A percentile compares a stretch with the other conserved stretches of the same genome.
Evolutionary conservation across 2,797 vertebrate genomes (phyloP).

Genomic region (Halcyon chelicuti): DNA sequence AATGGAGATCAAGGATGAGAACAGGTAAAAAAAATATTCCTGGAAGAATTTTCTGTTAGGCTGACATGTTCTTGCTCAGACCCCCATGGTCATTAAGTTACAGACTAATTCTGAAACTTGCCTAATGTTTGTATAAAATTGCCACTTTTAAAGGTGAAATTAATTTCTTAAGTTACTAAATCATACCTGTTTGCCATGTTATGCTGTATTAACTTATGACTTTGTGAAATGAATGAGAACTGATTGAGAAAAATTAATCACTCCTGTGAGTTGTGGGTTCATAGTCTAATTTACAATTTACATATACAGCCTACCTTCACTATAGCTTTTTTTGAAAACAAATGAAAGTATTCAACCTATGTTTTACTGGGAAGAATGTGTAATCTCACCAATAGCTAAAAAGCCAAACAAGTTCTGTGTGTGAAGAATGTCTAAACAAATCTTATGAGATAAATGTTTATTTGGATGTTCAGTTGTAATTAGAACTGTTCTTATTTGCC

Average conservation of each 20-base stretch:
- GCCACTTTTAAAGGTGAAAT: background rate
- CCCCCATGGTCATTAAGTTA: background rate
- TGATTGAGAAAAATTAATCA: background rate
- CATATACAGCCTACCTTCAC: background rate
- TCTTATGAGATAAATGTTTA: background rate
- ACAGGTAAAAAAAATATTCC: slow-evolving; percentile 73
- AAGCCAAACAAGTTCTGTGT: background rate
- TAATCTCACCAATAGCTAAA: background rate
- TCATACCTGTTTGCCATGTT: background rate
- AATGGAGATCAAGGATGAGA: slow-evolving; percentile 71
- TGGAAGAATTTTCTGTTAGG: background rate
- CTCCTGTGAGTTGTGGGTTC: background rate
- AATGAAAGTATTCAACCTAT: background rate
- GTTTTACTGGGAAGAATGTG: background rate
- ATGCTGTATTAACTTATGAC: background rate
- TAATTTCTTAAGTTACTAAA: background rate
- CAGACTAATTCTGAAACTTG: background rate
- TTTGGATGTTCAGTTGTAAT: background rate
- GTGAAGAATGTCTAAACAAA: background rate
- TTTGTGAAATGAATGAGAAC: background rate
- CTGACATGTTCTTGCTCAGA: background rate
- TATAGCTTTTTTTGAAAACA: background rate
- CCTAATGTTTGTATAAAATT: background rate
- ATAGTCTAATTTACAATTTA: background rate
- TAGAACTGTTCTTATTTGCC: background rate